These are phyloP conservation scores for Rhinolophus ferrumequinum DNA, from an alignment of 2,113 vertebrate genomes.

Conservation along the genomic window DNA sequence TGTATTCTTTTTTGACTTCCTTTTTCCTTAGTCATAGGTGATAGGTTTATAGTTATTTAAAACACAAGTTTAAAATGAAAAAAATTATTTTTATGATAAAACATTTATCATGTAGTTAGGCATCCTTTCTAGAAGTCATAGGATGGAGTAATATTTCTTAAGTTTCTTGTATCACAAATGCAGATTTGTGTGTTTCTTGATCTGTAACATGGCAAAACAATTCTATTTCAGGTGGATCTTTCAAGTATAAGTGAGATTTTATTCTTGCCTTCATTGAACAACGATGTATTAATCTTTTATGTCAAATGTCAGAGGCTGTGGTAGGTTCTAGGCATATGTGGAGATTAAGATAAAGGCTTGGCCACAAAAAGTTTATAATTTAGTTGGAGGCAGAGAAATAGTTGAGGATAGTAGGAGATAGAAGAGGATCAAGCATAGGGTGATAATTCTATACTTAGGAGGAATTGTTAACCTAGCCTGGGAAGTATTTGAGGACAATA, in stretches of 20 bases:
- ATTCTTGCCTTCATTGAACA: not conserved
- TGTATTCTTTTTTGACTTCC: not conserved
- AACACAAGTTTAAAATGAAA: slow-evolving; percentile 9
- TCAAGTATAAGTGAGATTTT: slow-evolving; percentile 12
- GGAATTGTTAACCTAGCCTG: not conserved
- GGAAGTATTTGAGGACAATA: not conserved
- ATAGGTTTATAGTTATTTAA: slow-evolving; percentile 16
- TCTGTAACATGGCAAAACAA: not conserved
- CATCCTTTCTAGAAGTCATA: slow-evolving; percentile 10
- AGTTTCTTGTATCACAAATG: not conserved
- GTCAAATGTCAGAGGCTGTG: not conserved
- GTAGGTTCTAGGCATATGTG: not conserved
- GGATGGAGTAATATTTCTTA: slow-evolving; percentile 20
- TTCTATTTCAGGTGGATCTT: slow-evolving; percentile 26
- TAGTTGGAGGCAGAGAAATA: slow-evolving; percentile 10
- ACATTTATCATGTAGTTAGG: not conserved
- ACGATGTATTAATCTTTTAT: not conserved
- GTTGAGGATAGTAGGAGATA: not conserved
- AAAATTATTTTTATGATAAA: not conserved
- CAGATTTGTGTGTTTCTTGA: slow-evolving; percentile 29
- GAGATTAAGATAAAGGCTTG: not conserved
- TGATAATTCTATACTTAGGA: not conserved
- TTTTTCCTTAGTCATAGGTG: slow-evolving; percentile 4
- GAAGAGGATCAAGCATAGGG: not conserved
- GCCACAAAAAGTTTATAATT: not conserved